Conservation (phyloP, 2,113 vertebrate genomes). For the Rhombomys opimus region DNA sequence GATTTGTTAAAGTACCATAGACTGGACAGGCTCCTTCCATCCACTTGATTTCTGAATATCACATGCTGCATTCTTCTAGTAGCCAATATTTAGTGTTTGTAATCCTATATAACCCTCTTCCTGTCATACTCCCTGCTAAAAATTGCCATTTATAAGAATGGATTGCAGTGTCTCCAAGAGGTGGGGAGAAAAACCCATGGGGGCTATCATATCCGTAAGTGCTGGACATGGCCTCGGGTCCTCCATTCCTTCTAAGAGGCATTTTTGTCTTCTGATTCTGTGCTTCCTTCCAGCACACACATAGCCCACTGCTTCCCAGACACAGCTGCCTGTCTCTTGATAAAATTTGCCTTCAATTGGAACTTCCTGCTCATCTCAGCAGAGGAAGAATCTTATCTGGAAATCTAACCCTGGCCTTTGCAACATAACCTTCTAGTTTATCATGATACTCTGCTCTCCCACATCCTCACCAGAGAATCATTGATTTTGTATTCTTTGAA, state of each 20-base stretch:
- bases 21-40: not conserved
- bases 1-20: not conserved
- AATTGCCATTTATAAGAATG: not conserved
- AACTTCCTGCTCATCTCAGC: conserved; percentile 41
- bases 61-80: not conserved
- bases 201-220: not conserved
- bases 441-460: not conserved
- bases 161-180: not conserved
- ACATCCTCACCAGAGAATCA: not conserved
- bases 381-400: conserved; percentile 54
- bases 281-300: not conserved
- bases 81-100: not conserved
- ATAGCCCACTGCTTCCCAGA: not conserved
- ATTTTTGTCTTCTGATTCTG: not conserved
- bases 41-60: not conserved
- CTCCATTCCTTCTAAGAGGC: not conserved
- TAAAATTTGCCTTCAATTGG: conserved; percentile 4
- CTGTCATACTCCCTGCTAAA: not conserved
- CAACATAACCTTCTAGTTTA: not conserved
- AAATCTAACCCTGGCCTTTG: conserved; percentile 60
- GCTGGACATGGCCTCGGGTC: not conserved
- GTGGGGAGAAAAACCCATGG: not conserved
- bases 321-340: not conserved
- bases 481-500: conserved; percentile 61
- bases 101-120: not conserved